Conservation (phyloP, 1,140 invertebrate genomes). For the Dreissena rostriformis region DNA sequence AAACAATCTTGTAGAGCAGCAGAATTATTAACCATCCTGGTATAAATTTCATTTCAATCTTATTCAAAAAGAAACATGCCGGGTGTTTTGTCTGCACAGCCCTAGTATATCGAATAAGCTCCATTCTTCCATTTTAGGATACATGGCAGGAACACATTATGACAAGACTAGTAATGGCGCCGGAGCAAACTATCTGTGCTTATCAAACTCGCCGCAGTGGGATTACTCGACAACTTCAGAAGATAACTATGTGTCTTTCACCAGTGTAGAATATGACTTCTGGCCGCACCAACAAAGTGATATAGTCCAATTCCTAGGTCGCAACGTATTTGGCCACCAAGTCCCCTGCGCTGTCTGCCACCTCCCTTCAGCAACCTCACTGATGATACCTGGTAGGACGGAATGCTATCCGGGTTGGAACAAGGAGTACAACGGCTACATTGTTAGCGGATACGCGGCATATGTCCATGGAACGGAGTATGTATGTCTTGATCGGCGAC, state of each 20-base stretch:
- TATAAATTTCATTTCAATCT: no score
- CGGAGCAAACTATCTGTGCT: constrained; percentile 40
- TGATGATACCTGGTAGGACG: constrained; percentile 57
- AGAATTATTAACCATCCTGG: no score
- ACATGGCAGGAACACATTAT: constrained; percentile 40
- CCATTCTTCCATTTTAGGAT: background rate
- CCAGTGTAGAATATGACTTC: constrained; percentile 33
- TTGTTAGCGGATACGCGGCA: constrained; percentile 27
- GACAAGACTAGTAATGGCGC: background rate
- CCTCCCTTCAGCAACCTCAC: constrained; percentile 7
- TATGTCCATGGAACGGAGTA: constrained; percentile 22
- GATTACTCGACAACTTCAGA: constrained; percentile 14
- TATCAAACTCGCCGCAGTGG: constrained; percentile 14
- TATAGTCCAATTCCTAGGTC: background rate
- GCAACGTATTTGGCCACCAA: constrained; percentile 10
- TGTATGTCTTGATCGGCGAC: constrained; percentile 48
- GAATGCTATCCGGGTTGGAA: constrained; percentile 55
- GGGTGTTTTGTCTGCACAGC: no score
- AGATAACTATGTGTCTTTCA: background rate
- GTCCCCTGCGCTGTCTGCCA: constrained; percentile 53
- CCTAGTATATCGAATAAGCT: no score
- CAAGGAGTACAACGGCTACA: constrained; percentile 55
- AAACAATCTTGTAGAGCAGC: no score
- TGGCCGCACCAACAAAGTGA: background rate
- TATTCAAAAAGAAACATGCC: no score